Conservation (phyloP, 2,888 invertebrate species). For the Apodemia hepburni region DNA sequence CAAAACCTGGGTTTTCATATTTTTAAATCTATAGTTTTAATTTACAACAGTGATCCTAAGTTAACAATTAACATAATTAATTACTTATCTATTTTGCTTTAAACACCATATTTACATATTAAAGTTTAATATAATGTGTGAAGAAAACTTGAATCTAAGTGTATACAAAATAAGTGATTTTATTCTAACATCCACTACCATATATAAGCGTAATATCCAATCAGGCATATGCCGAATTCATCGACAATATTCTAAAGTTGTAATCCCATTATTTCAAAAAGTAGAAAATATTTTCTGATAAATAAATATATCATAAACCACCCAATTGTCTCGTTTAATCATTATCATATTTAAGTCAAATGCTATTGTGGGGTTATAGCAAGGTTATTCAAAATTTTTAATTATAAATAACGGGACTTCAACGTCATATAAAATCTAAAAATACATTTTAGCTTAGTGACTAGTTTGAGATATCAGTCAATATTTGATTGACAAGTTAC, state of each 20-base stretch:
- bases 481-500: slow-evolving; percentile 40
- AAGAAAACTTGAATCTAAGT: slow-evolving; percentile 14
- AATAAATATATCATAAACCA: background rate
- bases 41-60: background rate
- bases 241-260: slow-evolving; percentile 24
- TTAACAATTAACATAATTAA: background rate
- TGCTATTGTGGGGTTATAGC: background rate
- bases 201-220: slow-evolving; percentile 67
- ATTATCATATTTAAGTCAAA: background rate
- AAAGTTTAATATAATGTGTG: slow-evolving; percentile 16
- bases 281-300: background rate
- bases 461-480: slow-evolving; percentile 48
- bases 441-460: slow-evolving; percentile 36
- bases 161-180: slow-evolving; percentile 17
- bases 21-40: slow-evolving; percentile 7
- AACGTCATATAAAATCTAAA: slow-evolving; percentile 23
- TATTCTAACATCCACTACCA: slow-evolving; percentile 33
- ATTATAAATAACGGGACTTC: slow-evolving; percentile 24
- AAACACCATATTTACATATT: slow-evolving; percentile 18
- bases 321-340: background rate
- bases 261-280: background rate
- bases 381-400: background rate
- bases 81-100: background rate
- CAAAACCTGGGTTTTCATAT: slow-evolving; percentile 3
- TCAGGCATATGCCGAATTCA: slow-evolving; percentile 47